These are phyloP conservation scores for Aspiorhynchus laticeps DNA, from an alignment of 2,113 vertebrate species.

Conservation along the genomic window DNA sequence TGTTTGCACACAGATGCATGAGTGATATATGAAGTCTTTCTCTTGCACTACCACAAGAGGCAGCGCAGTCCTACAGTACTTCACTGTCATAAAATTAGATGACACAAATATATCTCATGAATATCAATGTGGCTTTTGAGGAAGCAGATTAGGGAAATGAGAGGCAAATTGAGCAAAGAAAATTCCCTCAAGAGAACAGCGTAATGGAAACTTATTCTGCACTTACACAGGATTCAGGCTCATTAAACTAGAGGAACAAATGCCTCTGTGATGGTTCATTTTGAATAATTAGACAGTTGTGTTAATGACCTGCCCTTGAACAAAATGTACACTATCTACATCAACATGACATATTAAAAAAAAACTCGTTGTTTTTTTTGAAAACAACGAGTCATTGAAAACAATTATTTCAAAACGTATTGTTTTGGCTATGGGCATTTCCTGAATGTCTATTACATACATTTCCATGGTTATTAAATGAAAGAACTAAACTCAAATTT, in stretches of 20 bases:
- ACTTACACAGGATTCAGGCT: slow-evolving; percentile 18
- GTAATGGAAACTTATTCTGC: slow-evolving; percentile 35
- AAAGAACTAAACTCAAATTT: background rate
- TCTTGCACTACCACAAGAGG: slow-evolving; percentile 33
- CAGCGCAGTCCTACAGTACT: slow-evolving; percentile 20
- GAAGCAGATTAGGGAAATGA: slow-evolving; percentile 55
- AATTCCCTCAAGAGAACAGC: slow-evolving; percentile 3
- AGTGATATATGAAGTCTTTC: background rate
- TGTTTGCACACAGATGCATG: background rate
- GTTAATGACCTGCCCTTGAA: background rate
- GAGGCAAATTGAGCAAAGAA: slow-evolving; percentile 46
- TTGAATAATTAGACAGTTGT: background rate
- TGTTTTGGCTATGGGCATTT: background rate
- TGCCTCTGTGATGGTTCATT: background rate
- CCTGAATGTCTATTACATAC: background rate
- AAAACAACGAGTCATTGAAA: no score
- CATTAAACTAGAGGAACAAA: slow-evolving; percentile 9
- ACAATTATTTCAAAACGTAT: no score
- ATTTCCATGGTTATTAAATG: background rate
- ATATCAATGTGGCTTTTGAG: slow-evolving; percentile 39
- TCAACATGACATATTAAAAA: background rate
- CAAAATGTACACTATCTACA: background rate
- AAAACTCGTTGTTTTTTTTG: no score
- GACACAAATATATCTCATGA: slow-evolving; percentile 38
- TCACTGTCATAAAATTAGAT: slow-evolving; percentile 38